Evolutionary conservation across 2,113 vertebrate species (phyloP).

Genomic region (Pachycephala philippinensis): DNA sequence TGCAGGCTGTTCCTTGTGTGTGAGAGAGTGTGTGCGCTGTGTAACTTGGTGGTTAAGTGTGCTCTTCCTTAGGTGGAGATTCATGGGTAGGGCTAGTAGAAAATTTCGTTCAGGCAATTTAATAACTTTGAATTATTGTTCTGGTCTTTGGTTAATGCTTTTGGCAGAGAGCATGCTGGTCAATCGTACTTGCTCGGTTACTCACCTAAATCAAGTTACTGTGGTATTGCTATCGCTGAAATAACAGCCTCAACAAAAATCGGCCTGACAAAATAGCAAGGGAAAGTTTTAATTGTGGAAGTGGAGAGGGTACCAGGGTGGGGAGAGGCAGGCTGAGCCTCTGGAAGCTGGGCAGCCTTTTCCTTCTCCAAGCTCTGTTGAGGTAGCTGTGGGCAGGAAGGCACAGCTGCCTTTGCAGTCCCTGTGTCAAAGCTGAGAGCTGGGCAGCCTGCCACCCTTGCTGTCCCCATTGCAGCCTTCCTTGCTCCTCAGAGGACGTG

Average conservation of each 20-base stretch:
- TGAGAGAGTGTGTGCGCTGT: background rate
- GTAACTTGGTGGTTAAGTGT: background rate
- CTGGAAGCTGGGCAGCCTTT: background rate
- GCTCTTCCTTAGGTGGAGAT: background rate
- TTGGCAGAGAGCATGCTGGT: background rate
- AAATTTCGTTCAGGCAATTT: constrained; percentile 18
- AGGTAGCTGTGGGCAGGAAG: background rate
- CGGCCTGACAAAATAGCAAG: background rate
- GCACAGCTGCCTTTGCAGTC: background rate
- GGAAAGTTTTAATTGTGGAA: background rate
- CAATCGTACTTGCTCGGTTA: background rate
- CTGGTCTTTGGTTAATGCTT: constrained; percentile 30
- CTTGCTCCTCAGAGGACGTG: background rate
- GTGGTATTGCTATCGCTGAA: background rate
- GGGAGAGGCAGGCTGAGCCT: background rate
- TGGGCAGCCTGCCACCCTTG: background rate
- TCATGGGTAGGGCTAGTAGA: background rate
- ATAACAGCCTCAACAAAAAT: background rate
- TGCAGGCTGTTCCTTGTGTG: background rate
- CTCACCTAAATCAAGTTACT: constrained; percentile 14
- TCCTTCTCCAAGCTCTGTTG: rapidly evolving
- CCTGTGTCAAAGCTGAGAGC: background rate
- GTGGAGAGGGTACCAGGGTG: background rate
- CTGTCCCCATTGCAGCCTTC: background rate
- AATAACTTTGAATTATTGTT: constrained; percentile 22